These are phyloP conservation scores for Polydrusus pterygomalis DNA, from an alignment of 2,888 invertebrate genomes.

Conservation along the genomic window DNA sequence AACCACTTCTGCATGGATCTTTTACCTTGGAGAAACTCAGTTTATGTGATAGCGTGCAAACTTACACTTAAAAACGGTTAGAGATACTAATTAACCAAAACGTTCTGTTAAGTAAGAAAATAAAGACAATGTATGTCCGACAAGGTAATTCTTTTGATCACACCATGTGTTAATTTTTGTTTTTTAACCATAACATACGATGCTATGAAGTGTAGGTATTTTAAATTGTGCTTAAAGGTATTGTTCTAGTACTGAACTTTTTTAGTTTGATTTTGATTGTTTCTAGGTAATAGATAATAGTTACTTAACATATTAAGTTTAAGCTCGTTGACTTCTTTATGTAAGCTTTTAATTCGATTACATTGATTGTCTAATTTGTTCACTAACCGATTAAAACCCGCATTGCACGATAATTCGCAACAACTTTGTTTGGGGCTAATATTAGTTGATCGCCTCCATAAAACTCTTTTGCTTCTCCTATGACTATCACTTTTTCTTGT, in stretches of 20 bases:
- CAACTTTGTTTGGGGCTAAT: conserved; percentile 2
- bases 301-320: conserved; percentile 56
- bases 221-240: neutral
- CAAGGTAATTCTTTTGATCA: no score
- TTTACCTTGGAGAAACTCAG: no score
- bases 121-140: no score
- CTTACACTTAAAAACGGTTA: no score
- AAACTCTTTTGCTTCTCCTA: conserved; percentile 78
- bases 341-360: conserved; percentile 79
- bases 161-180: no score
- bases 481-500: conserved; percentile 13
- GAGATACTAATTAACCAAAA: no score
- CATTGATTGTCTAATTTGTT: conserved; percentile 80
- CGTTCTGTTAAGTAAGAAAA: no score
- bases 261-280: neutral
- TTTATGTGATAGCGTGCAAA: no score
- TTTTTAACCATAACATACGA: no score
- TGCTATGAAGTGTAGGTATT: neutral
- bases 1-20: no score
- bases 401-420: conserved; percentile 71
- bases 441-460: conserved; percentile 69
- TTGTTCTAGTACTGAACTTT: neutral
- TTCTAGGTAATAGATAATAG: neutral
- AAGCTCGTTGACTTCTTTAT: conserved; percentile 79
- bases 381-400: conserved; percentile 71